Base-by-base conservation (phyloP, 2,113 vertebrate species). In the Microtus richardsoni region DNA sequence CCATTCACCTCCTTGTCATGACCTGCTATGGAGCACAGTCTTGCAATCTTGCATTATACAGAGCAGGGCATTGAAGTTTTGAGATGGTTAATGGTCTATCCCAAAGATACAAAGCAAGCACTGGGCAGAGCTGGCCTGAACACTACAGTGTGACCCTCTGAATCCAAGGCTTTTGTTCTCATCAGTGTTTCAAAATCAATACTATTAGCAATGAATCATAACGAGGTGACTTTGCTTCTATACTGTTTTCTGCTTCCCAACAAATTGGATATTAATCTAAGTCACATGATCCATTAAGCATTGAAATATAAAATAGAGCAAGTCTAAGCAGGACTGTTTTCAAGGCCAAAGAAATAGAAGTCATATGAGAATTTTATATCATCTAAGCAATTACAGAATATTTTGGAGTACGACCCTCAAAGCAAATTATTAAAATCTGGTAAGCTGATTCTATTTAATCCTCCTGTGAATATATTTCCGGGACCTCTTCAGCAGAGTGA, bases 391-490 rank as follows among this genome's bases (percentile, higher is more conserved):
- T 88, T 66, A 94, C 89, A 97, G 85, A 78, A 60, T 66, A 68
- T 94, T 96, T 79, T 77, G 80, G 58, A 94, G 33, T 87, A 89
- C 66, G 74, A 88, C 80, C 97, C 90, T 95, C 95, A 96, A 84
- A 96, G 1, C 39, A 95, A 86, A 95, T 89, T 93, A 52, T 49
- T 95, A 52, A 95, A 94, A 86, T 68, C 86, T 88, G n/a, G 47
- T 58, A 7, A 71, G 39, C 80, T 85, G 92, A 54, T 89, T 97
- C 97, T 92, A 94, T 89, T 96, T 93, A 95, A 96, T 90, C 96
- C 54, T 52, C 80, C 89, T 52, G 83, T 90, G 52, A 97, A 95
- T 97, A 75, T 95, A 97, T 95, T 97, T 96, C 91, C 52, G 22
- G 71, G 0, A 0, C 62, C 83, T 97, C 93, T 82, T 95, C 87